Conservation (phyloP, 2,888 invertebrate genomes). For the Limnephilus auricula region DNA sequence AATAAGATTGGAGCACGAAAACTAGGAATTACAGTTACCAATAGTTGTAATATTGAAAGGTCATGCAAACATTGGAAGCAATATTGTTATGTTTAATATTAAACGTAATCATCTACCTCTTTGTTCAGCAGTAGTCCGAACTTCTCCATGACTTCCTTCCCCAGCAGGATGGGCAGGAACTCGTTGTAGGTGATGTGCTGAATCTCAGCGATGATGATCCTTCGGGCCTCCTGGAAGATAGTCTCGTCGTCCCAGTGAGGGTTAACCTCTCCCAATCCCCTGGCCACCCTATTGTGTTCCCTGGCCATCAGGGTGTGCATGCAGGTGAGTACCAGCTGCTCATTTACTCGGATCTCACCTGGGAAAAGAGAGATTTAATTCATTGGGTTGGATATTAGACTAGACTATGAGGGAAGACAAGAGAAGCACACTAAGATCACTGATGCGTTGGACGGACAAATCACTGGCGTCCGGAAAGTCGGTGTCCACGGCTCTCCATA, state of each 20-base stretch:
- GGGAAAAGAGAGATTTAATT: constrained; percentile 66
- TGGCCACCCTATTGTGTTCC: constrained; percentile 93
- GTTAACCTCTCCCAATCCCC: constrained; percentile 86
- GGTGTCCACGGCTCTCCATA: too few relatives aligned
- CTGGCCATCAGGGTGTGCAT: constrained; percentile 95
- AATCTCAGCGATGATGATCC: constrained; percentile 90
- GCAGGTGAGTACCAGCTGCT: constrained; percentile 91
- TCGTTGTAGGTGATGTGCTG: constrained; percentile 95
- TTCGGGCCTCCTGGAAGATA: constrained; percentile 90
- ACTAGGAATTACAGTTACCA: too few relatives aligned
- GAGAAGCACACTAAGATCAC: not conserved
- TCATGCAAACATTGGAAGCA: too few relatives aligned
- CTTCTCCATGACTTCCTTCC: constrained; percentile 94
- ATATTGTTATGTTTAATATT: too few relatives aligned
- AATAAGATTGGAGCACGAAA: too few relatives aligned
- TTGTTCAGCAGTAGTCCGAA: constrained; percentile 90
- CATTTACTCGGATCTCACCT: constrained; percentile 95
- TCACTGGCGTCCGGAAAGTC: too few relatives aligned
- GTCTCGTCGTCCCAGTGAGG: constrained; percentile 97
- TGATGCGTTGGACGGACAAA: not conserved
- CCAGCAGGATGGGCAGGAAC: constrained; percentile 91
- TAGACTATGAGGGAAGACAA: not conserved
- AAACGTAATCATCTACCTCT: constrained; percentile 75
- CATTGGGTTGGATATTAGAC: not conserved
- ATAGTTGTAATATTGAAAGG: too few relatives aligned